Evolutionary conservation across 2,797 vertebrate species (phyloP).

Genomic region (Mallotus villosus): DNA sequence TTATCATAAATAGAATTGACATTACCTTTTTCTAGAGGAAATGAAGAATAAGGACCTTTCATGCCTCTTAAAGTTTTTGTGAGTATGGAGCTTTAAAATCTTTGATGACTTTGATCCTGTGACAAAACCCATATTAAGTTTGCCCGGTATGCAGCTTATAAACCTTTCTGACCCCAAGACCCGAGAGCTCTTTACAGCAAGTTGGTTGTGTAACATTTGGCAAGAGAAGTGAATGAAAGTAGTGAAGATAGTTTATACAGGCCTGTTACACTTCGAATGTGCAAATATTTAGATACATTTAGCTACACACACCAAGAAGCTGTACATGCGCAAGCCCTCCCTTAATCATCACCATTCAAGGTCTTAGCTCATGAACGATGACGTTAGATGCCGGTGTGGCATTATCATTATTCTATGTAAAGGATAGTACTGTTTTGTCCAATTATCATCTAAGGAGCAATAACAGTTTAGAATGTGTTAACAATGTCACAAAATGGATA

Average conservation of each 20-base stretch:
- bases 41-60: no score
- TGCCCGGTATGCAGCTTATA: no score
- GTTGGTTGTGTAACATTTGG: background rate
- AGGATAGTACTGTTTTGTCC: background rate
- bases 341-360: background rate
- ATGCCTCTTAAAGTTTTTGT: no score
- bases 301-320: background rate
- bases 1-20: no score
- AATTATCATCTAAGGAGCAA: background rate
- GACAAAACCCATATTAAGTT: background rate
- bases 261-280: background rate
- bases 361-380: background rate
- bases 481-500: background rate
- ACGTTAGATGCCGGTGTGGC: background rate
- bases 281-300: background rate
- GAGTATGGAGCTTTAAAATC: background rate
- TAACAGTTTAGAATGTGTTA: background rate
- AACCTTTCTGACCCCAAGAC: background rate
- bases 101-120: background rate
- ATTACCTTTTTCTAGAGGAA: no score
- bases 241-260: background rate
- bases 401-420: background rate
- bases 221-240: background rate
- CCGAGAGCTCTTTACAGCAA: no score
- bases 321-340: background rate